These are phyloP conservation scores for Torymus tubicola DNA, from an alignment of 2,888 invertebrate genomes.

Conservation along the genomic window DNA sequence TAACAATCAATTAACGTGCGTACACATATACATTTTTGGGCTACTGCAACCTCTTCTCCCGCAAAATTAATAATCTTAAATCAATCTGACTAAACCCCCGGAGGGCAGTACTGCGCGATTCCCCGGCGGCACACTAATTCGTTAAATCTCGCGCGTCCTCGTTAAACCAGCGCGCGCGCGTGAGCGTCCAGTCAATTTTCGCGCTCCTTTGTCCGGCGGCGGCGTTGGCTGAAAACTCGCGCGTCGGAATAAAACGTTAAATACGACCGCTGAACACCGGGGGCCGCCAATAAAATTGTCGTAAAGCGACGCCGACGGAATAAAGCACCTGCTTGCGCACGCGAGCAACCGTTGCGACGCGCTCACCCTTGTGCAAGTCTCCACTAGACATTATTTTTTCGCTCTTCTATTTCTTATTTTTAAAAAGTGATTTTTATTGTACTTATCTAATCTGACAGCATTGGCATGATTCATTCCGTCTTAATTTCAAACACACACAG, in stretches of 20 bases:
- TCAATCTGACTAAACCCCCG: constrained; percentile 6
- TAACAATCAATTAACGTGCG: constrained; percentile 40
- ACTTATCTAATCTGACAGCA: too few species aligned
- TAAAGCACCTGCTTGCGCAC: constrained; percentile 71
- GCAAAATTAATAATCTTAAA: neutral
- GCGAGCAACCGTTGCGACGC: constrained; percentile 4
- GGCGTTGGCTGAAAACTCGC: constrained; percentile 26
- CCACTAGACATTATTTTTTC: too few species aligned
- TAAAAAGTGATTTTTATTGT: too few species aligned
- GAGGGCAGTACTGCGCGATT: too few species aligned
- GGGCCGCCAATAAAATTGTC: constrained; percentile 75
- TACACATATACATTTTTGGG: constrained; percentile 54
- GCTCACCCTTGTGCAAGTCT: neutral
- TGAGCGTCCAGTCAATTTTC: constrained; percentile 21
- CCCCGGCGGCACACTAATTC: constrained; percentile 29
- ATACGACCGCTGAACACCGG: constrained; percentile 75
- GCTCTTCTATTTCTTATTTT: neutral
- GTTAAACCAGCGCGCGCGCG: constrained; percentile 21
- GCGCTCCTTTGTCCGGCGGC: constrained; percentile 36
- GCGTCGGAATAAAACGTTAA: constrained; percentile 72
- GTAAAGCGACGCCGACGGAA: constrained; percentile 69
- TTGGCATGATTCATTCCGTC: too few species aligned
- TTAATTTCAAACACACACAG: too few species aligned
- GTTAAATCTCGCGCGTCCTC: constrained; percentile 42
- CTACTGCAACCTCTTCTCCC: neutral